A percentile compares a stretch with the other conserved stretches of the same genome.
Conservation (phyloP, 2,797 vertebrate species). For the Malacoraja senta region DNA sequence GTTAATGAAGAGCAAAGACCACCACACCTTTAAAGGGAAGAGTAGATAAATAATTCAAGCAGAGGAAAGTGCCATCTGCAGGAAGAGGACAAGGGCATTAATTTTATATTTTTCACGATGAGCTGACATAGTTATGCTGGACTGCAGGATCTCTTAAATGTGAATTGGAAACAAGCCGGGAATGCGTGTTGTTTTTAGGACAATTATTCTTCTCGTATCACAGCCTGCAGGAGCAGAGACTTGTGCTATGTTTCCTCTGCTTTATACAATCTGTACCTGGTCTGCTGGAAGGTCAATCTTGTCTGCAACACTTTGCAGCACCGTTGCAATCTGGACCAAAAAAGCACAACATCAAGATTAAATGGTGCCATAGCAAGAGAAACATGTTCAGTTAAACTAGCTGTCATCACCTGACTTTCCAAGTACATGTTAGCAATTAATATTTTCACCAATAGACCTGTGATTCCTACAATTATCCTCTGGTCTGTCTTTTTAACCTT, state of each 20-base stretch:
- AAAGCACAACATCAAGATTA: background rate
- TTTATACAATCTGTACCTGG: background rate
- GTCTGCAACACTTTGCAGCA: background rate
- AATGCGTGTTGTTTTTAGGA: background rate
- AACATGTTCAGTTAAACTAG: background rate
- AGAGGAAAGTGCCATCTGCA: background rate
- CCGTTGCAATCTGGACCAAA: slow-evolving; percentile 22
- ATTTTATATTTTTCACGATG: background rate
- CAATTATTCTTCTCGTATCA: background rate
- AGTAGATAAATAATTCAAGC: background rate
- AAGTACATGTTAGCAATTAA: background rate
- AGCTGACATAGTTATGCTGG: background rate
- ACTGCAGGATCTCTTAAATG: background rate
- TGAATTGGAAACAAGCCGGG: background rate
- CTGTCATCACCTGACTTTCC: too few relatives aligned
- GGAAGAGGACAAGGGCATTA: background rate
- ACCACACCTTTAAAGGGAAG: background rate
- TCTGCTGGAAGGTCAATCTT: background rate
- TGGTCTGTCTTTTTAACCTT: background rate
- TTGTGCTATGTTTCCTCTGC: background rate
- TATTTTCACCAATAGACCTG: background rate
- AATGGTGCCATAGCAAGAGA: background rate
- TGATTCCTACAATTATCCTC: background rate
- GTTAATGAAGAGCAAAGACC: background rate
- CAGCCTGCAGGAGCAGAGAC: background rate